phyloP scores from a whole-genome alignment of 1,140 invertebrate species.

The Apis cerana region DNA sequence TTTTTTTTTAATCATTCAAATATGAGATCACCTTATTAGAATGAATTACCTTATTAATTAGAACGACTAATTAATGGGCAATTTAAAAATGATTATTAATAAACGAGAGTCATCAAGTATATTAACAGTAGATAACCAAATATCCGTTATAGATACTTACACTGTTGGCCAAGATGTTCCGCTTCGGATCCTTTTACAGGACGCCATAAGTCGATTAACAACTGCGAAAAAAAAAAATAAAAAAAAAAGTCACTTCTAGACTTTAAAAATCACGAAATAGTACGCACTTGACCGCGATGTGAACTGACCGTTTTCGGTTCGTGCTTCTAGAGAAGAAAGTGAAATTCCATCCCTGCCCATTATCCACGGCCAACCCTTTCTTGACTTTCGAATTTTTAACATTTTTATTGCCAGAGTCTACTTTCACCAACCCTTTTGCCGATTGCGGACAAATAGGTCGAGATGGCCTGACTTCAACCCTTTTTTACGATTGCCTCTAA shows the following conservation, averaged over 20 bases:
- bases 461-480: slow-evolving; percentile 63
- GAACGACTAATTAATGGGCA: not conserved
- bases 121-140: not conserved
- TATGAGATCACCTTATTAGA: no score
- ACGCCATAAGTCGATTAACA: slow-evolving; percentile 71
- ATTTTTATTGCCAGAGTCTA: slow-evolving; percentile 52
- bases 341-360: slow-evolving; percentile 64
- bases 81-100: slow-evolving; percentile 4
- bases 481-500: slow-evolving; percentile 67
- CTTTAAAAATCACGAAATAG: not conserved
- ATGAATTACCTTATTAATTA: no score
- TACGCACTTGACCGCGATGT: slow-evolving; percentile 48
- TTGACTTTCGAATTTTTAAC: slow-evolving; percentile 73
- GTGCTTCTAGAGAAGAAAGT: slow-evolving; percentile 60
- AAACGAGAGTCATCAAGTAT: not conserved
- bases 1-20: no score
- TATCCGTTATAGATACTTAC: not conserved
- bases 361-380: slow-evolving; percentile 68
- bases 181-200: slow-evolving; percentile 68
- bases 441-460: slow-evolving; percentile 28
- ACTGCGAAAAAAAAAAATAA: not conserved
- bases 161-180: no score
- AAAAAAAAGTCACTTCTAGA: not conserved
- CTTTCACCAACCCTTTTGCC: slow-evolving; percentile 73
- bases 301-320: slow-evolving; percentile 58